Conservation (phyloP, 2,113 vertebrate species). For the Chaetodon trifascialis region DNA sequence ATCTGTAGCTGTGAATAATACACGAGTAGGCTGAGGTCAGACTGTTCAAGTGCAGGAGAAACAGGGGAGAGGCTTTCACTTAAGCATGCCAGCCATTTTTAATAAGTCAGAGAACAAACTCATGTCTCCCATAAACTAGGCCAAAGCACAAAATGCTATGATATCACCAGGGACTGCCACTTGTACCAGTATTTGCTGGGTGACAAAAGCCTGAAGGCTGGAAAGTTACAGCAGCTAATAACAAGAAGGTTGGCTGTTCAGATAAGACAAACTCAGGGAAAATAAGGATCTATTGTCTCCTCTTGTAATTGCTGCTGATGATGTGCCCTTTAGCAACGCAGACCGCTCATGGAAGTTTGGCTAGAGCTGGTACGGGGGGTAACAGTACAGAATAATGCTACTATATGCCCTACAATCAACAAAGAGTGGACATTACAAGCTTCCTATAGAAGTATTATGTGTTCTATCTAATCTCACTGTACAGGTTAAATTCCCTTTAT, state of each 20-base stretch:
- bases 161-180: constrained; percentile 14
- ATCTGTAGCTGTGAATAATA: constrained; percentile 76
- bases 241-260: neutral
- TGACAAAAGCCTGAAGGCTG: constrained; percentile 28
- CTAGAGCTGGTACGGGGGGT: neutral
- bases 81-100: constrained; percentile 50
- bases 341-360: neutral
- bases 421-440: neutral
- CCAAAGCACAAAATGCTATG: constrained; percentile 23
- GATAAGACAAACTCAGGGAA: neutral
- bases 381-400: neutral
- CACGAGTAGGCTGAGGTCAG: constrained; percentile 74
- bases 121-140: constrained; percentile 53
- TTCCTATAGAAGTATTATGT: neutral
- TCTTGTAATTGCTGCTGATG: constrained; percentile 22
- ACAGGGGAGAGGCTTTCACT: constrained; percentile 25
- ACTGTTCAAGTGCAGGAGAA: constrained; percentile 58
- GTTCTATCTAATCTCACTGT: neutral
- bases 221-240: constrained; percentile 11
- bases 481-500: neutral
- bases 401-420: neutral
- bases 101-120: constrained; percentile 58
- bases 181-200: constrained; percentile 21
- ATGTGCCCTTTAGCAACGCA: constrained; percentile 1
- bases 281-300: constrained; percentile 6